A percentile compares a stretch with the other conserved stretches of the same genome.
These are phyloP conservation scores for Crocuta crocuta DNA, from an alignment of 2,113 vertebrate genomes.

Conservation along the genomic window DNA sequence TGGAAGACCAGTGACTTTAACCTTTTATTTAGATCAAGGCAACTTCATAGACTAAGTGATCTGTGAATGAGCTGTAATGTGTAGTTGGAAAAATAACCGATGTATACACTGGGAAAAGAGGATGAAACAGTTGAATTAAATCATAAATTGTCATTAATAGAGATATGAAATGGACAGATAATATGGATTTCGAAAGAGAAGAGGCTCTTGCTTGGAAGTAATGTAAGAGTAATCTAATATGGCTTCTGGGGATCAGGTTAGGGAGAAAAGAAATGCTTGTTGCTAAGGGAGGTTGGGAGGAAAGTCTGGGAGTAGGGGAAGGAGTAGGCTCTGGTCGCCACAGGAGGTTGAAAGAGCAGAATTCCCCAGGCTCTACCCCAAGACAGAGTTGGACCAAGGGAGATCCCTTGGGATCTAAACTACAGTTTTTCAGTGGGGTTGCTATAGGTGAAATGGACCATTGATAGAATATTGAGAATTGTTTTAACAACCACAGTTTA, in stretches of 20 bases:
- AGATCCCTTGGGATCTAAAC: conserved; percentile 13
- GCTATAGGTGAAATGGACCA: neutral
- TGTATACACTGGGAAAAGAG: neutral
- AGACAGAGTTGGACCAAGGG: neutral
- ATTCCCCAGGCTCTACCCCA: neutral
- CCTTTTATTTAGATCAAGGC: conserved; percentile 13
- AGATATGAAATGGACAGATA: neutral
- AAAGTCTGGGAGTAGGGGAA: neutral
- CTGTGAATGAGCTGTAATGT: neutral
- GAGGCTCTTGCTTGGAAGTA: neutral
- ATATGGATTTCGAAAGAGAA: conserved; percentile 38
- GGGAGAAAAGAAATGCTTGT: neutral
- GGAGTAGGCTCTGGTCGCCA: neutral
- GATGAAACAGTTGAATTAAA: neutral
- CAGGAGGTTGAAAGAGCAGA: neutral
- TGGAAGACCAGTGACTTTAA: neutral
- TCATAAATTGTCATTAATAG: neutral
- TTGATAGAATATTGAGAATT: conserved; percentile 25
- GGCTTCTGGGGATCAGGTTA: neutral
- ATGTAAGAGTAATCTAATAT: neutral
- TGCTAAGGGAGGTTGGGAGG: neutral
- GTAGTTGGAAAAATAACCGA: neutral
- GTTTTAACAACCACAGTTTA: conserved; percentile 4
- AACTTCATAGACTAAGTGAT: neutral
- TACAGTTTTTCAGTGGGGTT: neutral